Evolutionary conservation across 2,888 invertebrate genomes (phyloP), one percentile per base, ranked within the genome.

Genomic region (Eulithis testata): DNA sequence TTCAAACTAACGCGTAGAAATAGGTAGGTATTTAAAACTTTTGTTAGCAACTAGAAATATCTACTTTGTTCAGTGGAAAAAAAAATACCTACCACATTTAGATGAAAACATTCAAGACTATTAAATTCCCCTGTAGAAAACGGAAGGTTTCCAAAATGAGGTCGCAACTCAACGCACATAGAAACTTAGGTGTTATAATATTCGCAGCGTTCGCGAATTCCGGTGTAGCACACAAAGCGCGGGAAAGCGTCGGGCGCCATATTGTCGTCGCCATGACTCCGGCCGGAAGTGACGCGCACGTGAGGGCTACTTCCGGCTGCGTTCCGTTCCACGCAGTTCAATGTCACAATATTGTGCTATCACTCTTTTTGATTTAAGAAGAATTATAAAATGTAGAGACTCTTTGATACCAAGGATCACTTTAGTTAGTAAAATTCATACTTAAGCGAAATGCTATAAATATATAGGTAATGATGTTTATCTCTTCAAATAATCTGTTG

Each of bases 241-340:
- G 89, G 88, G 86, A 89, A 87, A 81, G 76, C 64, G 89, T 76
- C 62, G 89, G 82, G 82, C 88, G 90, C 91, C 90, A 90, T 90
- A 84, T 90, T 90, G 90, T 83, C 84, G 86, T 78, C 88, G 89
- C 88, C 89, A 89, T 90, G 85, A 84, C 87, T 82, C 85, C 82
- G 90, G 91, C 85, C 82, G 91, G 91, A 92, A 89, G 88, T 84
- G 84, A 86, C 86, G 89, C 89, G 90, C 91, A 91, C 91, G 92
- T 91, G 91, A 89, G 84, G 83, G 83, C 80, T 80, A 80, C 88
- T 90, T 92, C 91, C 91, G 90, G 84, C 75, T 75, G 78, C 87
- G 86, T 90, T 89, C 90, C 90, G 89, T 88, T 90, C 84, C 85
- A 89, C 89, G 86, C 90, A 85, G 85, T 88, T 89, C 89, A 90